Evolutionary conservation across 2,113 vertebrate genomes (phyloP).

Genomic region (Chaetops frenatus): DNA sequence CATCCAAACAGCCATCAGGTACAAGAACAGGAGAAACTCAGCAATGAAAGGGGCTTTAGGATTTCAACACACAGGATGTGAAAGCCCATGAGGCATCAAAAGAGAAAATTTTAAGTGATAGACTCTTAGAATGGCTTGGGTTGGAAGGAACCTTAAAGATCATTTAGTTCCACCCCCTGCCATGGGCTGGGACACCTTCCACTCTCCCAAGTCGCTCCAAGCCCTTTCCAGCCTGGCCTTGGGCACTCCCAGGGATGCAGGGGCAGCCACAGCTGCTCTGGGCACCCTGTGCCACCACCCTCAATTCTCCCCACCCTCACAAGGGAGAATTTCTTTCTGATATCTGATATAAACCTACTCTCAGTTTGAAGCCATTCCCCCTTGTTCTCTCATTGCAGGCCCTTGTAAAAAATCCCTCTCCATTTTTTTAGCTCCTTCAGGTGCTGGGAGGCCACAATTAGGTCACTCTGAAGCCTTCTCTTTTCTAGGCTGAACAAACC

Average conservation of each 20-base stretch:
- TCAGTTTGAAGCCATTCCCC: neutral
- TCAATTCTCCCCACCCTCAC: accelerated
- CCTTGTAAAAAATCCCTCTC: neutral
- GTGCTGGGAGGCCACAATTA: neutral
- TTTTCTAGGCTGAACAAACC: neutral
- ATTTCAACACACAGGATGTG: neutral
- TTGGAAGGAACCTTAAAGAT: neutral
- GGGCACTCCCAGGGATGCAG: neutral
- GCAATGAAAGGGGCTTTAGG: accelerated
- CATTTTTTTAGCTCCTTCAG: neutral
- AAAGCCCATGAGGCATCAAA: neutral
- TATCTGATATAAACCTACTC: neutral
- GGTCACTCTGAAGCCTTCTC: neutral
- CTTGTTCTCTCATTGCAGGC: neutral
- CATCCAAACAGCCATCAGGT: neutral
- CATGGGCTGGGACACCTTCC: neutral
- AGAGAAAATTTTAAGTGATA: neutral
- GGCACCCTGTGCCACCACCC: accelerated
- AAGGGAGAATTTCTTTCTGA: neutral
- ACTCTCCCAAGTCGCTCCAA: neutral
- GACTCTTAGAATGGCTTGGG: neutral
- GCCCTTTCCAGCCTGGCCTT: accelerated
- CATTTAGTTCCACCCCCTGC: accelerated
- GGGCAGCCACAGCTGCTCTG: neutral
- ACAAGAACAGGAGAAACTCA: neutral